These are phyloP conservation scores for Chouioia cunea DNA, from an alignment of 2,888 invertebrate genomes.

Conservation along the genomic window DNA sequence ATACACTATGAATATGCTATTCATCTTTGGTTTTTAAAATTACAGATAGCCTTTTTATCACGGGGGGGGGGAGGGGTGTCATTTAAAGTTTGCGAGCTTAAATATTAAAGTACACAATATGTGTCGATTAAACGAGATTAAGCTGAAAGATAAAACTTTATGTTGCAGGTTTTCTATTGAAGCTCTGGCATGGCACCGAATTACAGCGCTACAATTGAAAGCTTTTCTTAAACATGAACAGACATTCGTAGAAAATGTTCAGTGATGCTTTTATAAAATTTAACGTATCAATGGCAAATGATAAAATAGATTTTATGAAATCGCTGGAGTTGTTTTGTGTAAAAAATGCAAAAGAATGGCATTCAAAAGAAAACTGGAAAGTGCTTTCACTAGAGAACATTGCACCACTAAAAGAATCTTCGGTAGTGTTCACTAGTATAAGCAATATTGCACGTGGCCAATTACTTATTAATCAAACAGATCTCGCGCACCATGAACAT, in stretches of 20 bases:
- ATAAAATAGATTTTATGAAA: conserved; percentile 30
- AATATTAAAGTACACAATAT: no score
- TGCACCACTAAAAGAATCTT: conserved; percentile 26
- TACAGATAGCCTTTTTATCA: no score
- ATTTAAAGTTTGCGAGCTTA: no score
- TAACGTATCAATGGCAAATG: conserved; percentile 25
- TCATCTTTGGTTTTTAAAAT: no score
- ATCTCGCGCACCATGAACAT: conserved; percentile 48
- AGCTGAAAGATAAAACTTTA: no score
- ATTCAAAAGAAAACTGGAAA: conserved; percentile 13
- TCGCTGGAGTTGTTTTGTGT: conserved; percentile 19
- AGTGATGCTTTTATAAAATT: conserved; percentile 16
- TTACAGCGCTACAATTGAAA: background rate
- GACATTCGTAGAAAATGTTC: conserved; percentile 29
- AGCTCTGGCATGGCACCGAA: conserved; percentile 13
- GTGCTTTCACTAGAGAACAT: conserved; percentile 1
- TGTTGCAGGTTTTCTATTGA: conserved; percentile 7
- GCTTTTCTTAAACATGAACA: conserved; percentile 17
- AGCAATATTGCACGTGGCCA: conserved; percentile 53
- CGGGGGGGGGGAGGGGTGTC: no score
- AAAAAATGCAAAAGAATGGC: background rate
- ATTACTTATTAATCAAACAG: conserved; percentile 55
- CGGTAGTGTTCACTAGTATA: conserved; percentile 48
- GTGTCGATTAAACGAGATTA: no score
- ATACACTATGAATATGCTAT: no score